These are phyloP conservation scores for Sternarchorhynchus goeldii DNA, from an alignment of 2,797 vertebrate genomes.

Conservation along the genomic window DNA sequence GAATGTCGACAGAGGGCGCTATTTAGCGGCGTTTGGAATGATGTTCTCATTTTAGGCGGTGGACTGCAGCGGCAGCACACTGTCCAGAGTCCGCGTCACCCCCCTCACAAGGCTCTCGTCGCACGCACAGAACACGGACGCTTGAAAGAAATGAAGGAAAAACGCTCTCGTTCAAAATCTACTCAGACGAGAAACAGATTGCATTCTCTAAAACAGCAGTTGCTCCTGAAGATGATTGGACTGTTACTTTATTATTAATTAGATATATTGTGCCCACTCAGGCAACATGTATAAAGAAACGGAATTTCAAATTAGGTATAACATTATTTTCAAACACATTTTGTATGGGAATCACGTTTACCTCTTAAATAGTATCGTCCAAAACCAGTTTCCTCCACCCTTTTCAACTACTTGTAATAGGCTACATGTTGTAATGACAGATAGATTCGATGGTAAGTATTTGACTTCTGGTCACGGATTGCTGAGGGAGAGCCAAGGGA, in stretches of 20 bases:
- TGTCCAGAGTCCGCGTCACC: background rate
- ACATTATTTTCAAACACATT: background rate
- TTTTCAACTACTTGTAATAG: too few relatives aligned
- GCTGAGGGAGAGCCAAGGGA: background rate
- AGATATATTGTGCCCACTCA: background rate
- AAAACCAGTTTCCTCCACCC: conserved; percentile 42
- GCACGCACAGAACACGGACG: background rate
- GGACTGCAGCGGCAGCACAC: conserved; percentile 60
- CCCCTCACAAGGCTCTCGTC: too few relatives aligned
- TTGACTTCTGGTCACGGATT: conserved; percentile 36
- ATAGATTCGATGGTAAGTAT: conserved; percentile 5
- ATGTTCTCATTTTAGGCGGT: conserved; percentile 66
- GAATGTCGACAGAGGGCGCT: conserved; percentile 77
- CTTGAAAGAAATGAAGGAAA: background rate
- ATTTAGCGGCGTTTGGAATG: conserved; percentile 69
- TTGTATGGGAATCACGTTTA: background rate
- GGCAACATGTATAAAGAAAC: background rate
- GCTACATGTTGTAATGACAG: background rate
- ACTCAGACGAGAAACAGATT: conserved; percentile 1
- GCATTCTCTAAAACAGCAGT: background rate
- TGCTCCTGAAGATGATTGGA: too few relatives aligned
- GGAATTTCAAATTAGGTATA: background rate
- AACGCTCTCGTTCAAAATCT: background rate
- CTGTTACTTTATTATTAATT: too few relatives aligned
- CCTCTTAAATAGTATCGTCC: background rate